These are phyloP conservation scores for Nephrotoma appendiculata DNA, from an alignment of 2,888 invertebrate species.

Conservation along the genomic window DNA sequence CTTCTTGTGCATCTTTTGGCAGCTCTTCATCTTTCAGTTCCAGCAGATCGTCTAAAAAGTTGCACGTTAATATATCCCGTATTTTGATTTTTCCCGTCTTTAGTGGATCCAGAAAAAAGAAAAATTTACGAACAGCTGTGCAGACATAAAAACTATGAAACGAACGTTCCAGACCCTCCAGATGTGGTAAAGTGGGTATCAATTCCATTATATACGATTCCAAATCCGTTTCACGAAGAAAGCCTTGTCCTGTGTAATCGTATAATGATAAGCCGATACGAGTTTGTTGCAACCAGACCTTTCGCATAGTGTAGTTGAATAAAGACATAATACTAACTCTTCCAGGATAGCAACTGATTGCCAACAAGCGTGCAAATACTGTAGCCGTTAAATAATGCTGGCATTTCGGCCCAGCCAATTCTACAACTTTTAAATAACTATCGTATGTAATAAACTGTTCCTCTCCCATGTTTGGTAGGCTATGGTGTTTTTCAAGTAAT, in stretches of 20 bases:
- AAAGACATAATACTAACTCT: conserved; percentile 76
- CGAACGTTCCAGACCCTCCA: conserved; percentile 80
- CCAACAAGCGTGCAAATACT: conserved; percentile 76
- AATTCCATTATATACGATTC: conserved; percentile 91
- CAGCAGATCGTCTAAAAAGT: conserved; percentile 69
- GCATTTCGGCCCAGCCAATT: conserved; percentile 60
- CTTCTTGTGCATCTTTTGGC: conserved; percentile 70
- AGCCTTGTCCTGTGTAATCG: conserved; percentile 86
- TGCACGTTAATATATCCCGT: conserved; percentile 79
- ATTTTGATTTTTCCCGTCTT: conserved; percentile 80
- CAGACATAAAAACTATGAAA: conserved; percentile 95
- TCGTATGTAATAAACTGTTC: conserved; percentile 71
- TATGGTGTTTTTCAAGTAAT: conserved; percentile 67
- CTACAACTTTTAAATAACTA: conserved; percentile 67
- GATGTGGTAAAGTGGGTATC: conserved; percentile 79
- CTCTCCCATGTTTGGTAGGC: conserved; percentile 53
- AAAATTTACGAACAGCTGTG: conserved; percentile 88
- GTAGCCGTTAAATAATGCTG: conserved; percentile 67
- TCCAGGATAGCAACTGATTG: conserved; percentile 66
- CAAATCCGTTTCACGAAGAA: conserved; percentile 77
- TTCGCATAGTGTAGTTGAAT: conserved; percentile 90
- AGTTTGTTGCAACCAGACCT: conserved; percentile 91
- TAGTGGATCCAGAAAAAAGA: conserved; percentile 88
- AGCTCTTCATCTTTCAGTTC: conserved; percentile 75
- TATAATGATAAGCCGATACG: conserved; percentile 85